These are phyloP conservation scores for Parotia lawesii DNA, from an alignment of 2,113 vertebrate genomes.

Conservation along the genomic window DNA sequence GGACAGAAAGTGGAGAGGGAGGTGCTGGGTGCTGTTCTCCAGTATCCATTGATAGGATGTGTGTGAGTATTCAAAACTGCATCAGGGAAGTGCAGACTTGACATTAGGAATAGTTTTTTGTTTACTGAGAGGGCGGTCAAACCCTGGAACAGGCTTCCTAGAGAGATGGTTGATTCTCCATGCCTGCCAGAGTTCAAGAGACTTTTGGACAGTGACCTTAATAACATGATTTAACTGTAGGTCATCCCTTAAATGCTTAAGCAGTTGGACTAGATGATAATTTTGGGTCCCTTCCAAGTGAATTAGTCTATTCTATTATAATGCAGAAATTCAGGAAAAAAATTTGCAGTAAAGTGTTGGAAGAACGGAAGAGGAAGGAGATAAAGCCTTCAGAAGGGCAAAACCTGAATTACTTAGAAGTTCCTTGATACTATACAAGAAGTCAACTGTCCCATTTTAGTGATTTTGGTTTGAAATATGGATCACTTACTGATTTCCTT, in stretches of 20 bases:
- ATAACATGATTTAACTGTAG: background rate
- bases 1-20: background rate
- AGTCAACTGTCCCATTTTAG: background rate
- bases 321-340: background rate
- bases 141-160: background rate
- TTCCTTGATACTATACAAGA: background rate
- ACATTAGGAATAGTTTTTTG: background rate
- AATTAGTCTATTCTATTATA: background rate
- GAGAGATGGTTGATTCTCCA: background rate
- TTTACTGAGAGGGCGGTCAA: accelerated
- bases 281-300: background rate
- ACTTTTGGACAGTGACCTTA: background rate
- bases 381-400: background rate
- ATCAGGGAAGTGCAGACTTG: background rate
- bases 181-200: background rate
- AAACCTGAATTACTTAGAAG: background rate
- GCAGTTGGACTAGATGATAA: background rate
- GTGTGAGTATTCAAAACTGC: background rate
- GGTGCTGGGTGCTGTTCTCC: background rate
- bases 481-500: too few relatives aligned
- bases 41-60: accelerated
- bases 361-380: background rate
- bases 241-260: background rate
- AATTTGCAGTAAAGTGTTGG: background rate
- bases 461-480: too few relatives aligned